A percentile compares a stretch with the other conserved stretches of the same genome.
Evolutionary conservation across 2,797 vertebrate species (phyloP).

Genomic region (Hylomyscus alleni): DNA sequence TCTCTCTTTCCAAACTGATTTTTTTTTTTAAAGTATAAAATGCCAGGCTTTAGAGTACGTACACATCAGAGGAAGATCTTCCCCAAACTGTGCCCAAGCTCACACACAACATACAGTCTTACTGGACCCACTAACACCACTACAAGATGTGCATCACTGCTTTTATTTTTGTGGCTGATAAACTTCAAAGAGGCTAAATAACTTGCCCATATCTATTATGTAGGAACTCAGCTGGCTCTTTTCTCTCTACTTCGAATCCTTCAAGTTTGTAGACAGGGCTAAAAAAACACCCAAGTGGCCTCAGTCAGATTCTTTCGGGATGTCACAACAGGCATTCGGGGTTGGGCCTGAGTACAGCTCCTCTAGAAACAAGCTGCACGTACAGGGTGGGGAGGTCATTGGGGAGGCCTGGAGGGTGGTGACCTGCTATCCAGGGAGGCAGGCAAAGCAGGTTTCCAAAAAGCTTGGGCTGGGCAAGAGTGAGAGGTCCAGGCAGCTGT

Average conservation of each 20-base stretch:
- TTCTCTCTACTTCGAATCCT: background rate
- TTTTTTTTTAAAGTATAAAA: background rate
- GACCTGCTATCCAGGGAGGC: slow-evolving; percentile 12
- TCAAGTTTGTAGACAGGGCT: slow-evolving; percentile 16
- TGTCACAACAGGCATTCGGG: slow-evolving; percentile 76
- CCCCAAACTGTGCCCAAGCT: background rate
- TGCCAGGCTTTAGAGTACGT: background rate
- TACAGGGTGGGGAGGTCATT: slow-evolving; percentile 61
- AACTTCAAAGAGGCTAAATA: background rate
- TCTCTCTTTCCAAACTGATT: slow-evolving; percentile 4
- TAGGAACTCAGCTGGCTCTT: background rate
- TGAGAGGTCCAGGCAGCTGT: slow-evolving; percentile 2
- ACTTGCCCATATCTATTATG: background rate
- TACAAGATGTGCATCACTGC: too few relatives aligned
- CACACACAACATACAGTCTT: background rate
- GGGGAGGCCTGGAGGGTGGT: slow-evolving; percentile 55
- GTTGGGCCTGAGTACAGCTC: slow-evolving; percentile 45
- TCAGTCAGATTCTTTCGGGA: slow-evolving; percentile 78
- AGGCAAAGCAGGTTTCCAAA: slow-evolving; percentile 61
- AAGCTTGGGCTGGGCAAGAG: slow-evolving; percentile 36
- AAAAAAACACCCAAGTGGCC: slow-evolving; percentile 13
- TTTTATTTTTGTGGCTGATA: background rate
- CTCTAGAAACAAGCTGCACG: slow-evolving; percentile 72
- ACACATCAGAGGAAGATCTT: background rate
- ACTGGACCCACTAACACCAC: background rate